Base-by-base conservation (phyloP, 2,888 invertebrate genomes). In the Anthophora plumipes region DNA sequence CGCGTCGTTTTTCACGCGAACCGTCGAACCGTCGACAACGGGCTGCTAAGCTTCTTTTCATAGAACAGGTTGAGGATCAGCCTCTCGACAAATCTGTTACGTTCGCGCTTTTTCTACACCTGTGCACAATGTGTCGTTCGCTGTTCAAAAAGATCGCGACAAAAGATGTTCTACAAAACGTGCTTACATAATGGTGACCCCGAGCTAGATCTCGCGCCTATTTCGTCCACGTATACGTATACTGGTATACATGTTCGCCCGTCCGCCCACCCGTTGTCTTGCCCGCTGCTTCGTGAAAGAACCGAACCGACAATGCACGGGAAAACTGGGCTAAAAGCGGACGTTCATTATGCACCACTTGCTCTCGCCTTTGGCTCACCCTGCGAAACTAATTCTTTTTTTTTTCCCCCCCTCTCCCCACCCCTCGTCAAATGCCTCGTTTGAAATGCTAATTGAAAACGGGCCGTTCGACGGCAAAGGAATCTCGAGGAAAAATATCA, bases 161-260 rank as follows among this genome's bases (percentile, higher is more conserved):
- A 83, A 72, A 71, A 74, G 74, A 48, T 39, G 59, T 46, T 57
- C 63, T 70, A 68, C 66, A 73, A 79, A 75, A 78, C 41, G 67
- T 66, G 66, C 66, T 60, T 63, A 69, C 48, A 39, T 46, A 66
- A 78, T 52, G 37, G n/a, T 50, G 63, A 69, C 52, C 55, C 59
- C 72, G 12, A 2, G 57, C 22, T 61, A 39, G 17, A n/a, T 60
- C 73, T 64, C 43, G 63, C 43, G 54, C 11, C 77, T 54, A n/a
- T 69, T 69, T 69, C n/a, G 20, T 63, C 52, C 11, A 11, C 25
- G 50, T 11, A 22, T 43, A 20, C 14, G 43, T n/a, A n/a, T n/a
- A n/a, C n/a, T n/a, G n/a, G n/a, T 41, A 25, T 22, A 7, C 46
- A 46, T 72, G 52, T 52, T 1, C 52, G 20, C 9, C 31, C n/a